Percentiles rank a stretch among this genome's conserved stretches.
phyloP scores from a whole-genome alignment of 1,140 invertebrate genomes.

The Ptiloglossa arizonensis region DNA sequence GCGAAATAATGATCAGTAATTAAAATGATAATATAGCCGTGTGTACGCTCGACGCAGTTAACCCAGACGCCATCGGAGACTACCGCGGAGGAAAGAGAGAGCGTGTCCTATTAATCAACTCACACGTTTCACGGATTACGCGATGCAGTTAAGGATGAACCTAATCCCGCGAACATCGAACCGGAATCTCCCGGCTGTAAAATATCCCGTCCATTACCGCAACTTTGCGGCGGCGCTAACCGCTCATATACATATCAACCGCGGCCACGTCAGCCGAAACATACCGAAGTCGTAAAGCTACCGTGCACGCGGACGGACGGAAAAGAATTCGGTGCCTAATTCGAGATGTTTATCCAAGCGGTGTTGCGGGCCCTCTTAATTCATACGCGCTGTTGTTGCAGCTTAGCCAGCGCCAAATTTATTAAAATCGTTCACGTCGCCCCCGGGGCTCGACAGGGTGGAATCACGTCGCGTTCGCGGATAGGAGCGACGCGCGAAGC shows the following conservation, averaged over 20 bases:
- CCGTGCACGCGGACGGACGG: slow-evolving; percentile 54
- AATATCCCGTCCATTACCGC: slow-evolving; percentile 60
- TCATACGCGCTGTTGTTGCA: slow-evolving; percentile 74
- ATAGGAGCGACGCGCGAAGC: too few relatives aligned
- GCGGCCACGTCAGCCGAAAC: slow-evolving; percentile 37
- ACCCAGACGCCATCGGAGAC: too few relatives aligned
- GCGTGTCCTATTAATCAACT: slow-evolving; percentile 22
- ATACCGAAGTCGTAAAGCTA: slow-evolving; percentile 69
- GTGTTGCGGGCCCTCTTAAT: slow-evolving; percentile 69
- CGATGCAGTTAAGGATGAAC: slow-evolving; percentile 6
- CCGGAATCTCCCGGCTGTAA: slow-evolving; percentile 52
- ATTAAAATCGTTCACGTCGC: slow-evolving; percentile 67
- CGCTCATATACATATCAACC: slow-evolving; percentile 38
- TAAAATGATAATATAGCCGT: too few relatives aligned
- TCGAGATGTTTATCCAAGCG: slow-evolving; percentile 75
- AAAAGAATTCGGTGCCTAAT: slow-evolving; percentile 72
- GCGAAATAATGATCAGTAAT: too few relatives aligned
- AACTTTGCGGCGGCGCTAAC: slow-evolving; percentile 56
- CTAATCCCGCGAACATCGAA: slow-evolving; percentile 32
- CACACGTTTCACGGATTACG: slow-evolving; percentile 16
- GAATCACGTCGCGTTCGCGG: too few relatives aligned
- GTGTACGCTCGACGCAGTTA: too few relatives aligned
- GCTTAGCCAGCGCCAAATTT: slow-evolving; percentile 72
- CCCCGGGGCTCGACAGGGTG: background rate
- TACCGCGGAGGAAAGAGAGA: too few relatives aligned